A percentile compares a stretch with the other conserved stretches of the same genome.
These are phyloP conservation scores for Vicugna pacos DNA, from an alignment of 2,113 vertebrate genomes.

Conservation along the genomic window DNA sequence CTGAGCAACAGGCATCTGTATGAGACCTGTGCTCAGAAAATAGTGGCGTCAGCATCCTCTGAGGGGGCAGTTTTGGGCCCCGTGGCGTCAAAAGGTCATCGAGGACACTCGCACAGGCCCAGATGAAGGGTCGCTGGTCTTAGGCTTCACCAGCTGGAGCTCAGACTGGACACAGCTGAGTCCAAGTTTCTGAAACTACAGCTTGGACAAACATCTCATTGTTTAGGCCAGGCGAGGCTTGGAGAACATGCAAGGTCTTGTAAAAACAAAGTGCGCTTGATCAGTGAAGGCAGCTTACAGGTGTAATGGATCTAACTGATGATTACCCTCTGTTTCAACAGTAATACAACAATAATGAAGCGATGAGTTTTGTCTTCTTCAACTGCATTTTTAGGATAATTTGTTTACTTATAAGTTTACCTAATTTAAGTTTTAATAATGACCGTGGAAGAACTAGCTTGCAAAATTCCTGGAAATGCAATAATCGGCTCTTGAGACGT, in stretches of 20 bases:
- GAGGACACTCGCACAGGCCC: neutral
- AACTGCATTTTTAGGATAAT: neutral
- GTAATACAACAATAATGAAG: neutral
- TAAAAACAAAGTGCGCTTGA: neutral
- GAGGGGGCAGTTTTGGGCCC: neutral
- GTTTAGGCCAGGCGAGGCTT: neutral
- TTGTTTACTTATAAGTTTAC: neutral
- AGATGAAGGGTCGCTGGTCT: neutral
- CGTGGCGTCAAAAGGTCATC: neutral
- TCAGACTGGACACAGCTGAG: neutral
- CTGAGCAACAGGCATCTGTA: neutral
- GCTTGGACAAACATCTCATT: neutral
- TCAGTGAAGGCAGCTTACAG: neutral
- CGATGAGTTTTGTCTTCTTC: neutral
- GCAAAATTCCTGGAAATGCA: neutral
- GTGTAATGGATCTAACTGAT: neutral
- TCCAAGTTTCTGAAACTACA: neutral
- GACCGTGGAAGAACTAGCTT: neutral
- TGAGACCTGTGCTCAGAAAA: neutral
- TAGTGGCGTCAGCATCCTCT: neutral
- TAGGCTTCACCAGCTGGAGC: neutral
- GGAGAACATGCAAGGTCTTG: neutral
- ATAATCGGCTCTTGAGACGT: neutral
- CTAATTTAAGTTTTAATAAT: conserved; percentile 24
- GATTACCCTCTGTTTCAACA: neutral